Conservation (phyloP, 2,888 invertebrate species). For the Calliopum simillimum region DNA sequence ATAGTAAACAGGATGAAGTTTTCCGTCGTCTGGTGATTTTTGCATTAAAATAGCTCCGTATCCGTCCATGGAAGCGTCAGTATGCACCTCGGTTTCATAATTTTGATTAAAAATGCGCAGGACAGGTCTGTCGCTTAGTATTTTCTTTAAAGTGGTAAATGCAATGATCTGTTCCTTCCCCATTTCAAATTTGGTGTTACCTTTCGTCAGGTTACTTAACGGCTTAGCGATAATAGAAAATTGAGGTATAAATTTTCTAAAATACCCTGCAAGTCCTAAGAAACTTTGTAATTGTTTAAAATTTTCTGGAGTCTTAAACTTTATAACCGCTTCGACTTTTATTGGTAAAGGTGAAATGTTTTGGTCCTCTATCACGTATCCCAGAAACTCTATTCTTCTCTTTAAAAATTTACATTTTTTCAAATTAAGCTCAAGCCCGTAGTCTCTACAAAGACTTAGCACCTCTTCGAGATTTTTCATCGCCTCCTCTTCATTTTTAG, state of each 20-base stretch:
- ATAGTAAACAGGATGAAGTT: conserved; percentile 42
- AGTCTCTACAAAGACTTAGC: conserved; percentile 34
- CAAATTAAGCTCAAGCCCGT: conserved; percentile 41
- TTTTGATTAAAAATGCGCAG: too few species aligned
- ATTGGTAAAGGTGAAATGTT: conserved; percentile 46
- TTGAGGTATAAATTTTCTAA: conserved; percentile 49
- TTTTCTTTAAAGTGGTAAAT: conserved; percentile 29
- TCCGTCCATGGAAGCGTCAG: too few species aligned
- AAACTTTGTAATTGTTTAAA: conserved; percentile 52
- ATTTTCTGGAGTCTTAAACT: conserved; percentile 49
- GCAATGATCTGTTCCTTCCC: conserved; percentile 8
- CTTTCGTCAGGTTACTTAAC: conserved; percentile 32
- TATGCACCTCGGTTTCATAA: too few species aligned
- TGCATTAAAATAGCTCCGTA: too few species aligned
- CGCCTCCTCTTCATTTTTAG: conserved; percentile 36
- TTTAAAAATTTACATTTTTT: conserved; percentile 44
- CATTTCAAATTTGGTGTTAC: conserved; percentile 23
- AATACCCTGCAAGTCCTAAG: conserved; percentile 53
- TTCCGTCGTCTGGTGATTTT: too few species aligned
- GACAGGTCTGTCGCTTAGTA: too few species aligned
- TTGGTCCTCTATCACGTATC: conserved; percentile 41
- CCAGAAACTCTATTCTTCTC: conserved; percentile 41
- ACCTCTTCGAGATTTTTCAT: conserved; percentile 38
- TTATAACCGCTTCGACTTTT: conserved; percentile 49
- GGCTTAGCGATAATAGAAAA: conserved; percentile 27